Base-by-base conservation (phyloP, 2,888 invertebrate species). In the Cantharis flavilabris region DNA sequence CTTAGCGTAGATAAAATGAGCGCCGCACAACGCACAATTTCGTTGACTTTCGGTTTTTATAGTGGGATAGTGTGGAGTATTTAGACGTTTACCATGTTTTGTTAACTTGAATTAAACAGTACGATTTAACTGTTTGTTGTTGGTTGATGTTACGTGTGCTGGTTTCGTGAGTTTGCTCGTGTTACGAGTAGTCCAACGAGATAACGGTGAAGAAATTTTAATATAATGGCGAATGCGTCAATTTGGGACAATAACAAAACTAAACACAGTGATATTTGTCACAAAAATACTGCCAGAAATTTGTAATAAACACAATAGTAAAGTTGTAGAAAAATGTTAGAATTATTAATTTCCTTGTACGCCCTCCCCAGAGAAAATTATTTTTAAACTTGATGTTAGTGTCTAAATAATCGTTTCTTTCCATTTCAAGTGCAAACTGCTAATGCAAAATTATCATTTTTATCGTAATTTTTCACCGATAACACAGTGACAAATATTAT, bases 311-410 rank as follows among this genome's bases (percentile, higher is more conserved):
- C n/a, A 49, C n/a, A n/a, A 49, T n/a, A 49, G 49, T 62, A 62
- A 72, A 62, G 18, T 63, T 69, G n/a, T 20, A 77, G 72, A 26
- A 26, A 26, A 77, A 77, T 77, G 77, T 75, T 77, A 70, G 75
- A 69, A 72, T 72, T 75, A 71, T 18, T 30, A 72, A 63, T 77
- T 69, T 69, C 72, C 71, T 64, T 33, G 71, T 64, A 26, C 65
- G 62, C 49, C n/a, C 62, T 49, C 75, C 16, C 65, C 16, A 71
- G 62, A 75, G 69, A 70, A 72, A 75, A 77, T 72, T 77, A 77
- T 77, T 77, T 77, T 77, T 77, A 77, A 74, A 77, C 77, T 75
- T 72, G 18, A 75, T 75, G 77, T 77, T 75, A 75, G 77, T 77
- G 74, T 77, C 65, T 13, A 33, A 71, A 65, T 70, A 64, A 70